Evolutionary conservation across 2,888 invertebrate genomes (phyloP).

Genomic region (Dexiosoma caninum): DNA sequence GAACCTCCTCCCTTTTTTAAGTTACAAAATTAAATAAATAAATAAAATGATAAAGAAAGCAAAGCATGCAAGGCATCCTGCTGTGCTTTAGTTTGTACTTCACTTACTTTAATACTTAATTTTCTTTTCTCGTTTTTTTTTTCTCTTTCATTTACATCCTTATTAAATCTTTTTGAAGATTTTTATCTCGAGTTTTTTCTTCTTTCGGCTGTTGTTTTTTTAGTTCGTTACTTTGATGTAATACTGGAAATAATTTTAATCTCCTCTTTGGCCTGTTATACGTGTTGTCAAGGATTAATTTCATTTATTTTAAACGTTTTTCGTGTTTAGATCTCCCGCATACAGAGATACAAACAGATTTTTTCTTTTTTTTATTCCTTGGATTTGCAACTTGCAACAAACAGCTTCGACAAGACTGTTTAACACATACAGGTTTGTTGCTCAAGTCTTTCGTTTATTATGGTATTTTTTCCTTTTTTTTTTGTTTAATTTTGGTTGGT

Average conservation of each 20-base stretch:
- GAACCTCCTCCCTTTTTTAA: conserved; percentile 34
- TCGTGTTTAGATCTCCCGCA: conserved; percentile 71
- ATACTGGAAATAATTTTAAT: conserved; percentile 61
- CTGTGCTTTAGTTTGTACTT: conserved; percentile 43
- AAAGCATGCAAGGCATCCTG: conserved; percentile 51
- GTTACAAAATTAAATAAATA: not conserved
- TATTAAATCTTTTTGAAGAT: conserved; percentile 44
- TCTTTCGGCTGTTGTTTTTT: not conserved
- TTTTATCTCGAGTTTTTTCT: conserved; percentile 33
- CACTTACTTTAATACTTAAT: conserved; percentile 22
- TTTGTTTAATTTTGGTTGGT: conserved; percentile 56
- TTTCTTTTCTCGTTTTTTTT: not conserved
- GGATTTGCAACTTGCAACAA: conserved; percentile 16
- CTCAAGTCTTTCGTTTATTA: conserved; percentile 59
- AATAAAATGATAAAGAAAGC: not conserved
- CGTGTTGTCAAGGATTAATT: conserved; percentile 76
- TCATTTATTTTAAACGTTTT: conserved; percentile 72
- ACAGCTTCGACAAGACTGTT: conserved; percentile 30
- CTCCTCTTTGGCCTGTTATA: conserved; percentile 51
- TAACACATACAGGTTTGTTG: conserved; percentile 59
- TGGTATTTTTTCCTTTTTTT: too few species aligned
- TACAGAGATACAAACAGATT: conserved; percentile 51
- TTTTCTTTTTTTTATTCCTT: conserved; percentile 15
- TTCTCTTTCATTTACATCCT: conserved; percentile 49
- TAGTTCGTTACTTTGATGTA: conserved; percentile 56